A percentile compares a stretch with the other conserved stretches of the same genome.
Evolutionary conservation across 2,797 vertebrate species (phyloP).

Genomic region (Argya squamiceps): DNA sequence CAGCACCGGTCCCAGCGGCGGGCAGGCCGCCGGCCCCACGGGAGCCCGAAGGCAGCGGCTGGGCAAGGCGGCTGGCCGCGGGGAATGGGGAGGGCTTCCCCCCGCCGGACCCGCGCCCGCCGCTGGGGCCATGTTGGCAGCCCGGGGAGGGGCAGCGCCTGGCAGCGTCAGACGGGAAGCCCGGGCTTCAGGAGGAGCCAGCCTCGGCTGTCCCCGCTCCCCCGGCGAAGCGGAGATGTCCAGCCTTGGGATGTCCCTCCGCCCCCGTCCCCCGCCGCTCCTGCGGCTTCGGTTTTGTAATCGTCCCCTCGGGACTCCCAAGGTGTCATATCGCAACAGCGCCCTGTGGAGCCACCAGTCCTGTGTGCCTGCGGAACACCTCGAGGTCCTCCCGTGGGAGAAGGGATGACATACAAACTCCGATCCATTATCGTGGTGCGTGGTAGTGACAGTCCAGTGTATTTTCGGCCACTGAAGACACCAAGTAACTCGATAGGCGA

Average conservation of each 20-base stretch:
- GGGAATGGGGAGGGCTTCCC: neutral
- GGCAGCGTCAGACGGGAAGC: neutral
- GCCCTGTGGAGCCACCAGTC: neutral
- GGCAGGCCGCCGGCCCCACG: neutral
- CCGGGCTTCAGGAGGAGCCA: neutral
- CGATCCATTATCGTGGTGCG: neutral
- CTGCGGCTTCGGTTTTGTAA: neutral
- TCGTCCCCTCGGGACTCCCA: neutral
- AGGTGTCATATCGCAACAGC: neutral
- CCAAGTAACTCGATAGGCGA: neutral
- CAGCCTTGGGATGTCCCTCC: neutral
- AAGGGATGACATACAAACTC: neutral
- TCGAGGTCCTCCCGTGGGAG: neutral
- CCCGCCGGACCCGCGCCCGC: too few relatives aligned
- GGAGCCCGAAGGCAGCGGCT: neutral
- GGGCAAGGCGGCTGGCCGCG: neutral
- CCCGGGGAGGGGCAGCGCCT: neutral
- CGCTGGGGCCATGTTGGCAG: neutral
- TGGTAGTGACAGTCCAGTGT: neutral
- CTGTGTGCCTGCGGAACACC: neutral
- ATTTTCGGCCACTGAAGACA: neutral
- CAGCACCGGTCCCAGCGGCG: accelerated
- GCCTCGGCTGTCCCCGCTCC: neutral
- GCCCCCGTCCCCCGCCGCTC: neutral
- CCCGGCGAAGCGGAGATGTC: neutral